Evolutionary conservation across 2,888 invertebrate species (phyloP).

Genomic region (Sminthurides aquaticus): DNA sequence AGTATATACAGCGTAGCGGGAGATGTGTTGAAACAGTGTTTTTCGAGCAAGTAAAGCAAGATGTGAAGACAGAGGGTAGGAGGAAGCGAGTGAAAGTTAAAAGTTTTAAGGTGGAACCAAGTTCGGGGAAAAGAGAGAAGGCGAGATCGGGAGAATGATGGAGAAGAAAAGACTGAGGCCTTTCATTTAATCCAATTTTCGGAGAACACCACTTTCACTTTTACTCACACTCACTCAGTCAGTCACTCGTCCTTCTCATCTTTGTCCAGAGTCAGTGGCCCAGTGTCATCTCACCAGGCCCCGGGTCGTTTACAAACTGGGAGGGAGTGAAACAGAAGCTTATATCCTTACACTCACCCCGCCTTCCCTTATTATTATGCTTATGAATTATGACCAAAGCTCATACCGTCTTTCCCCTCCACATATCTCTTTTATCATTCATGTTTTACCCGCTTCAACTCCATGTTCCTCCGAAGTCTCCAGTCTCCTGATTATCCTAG

Average conservation of each 20-base stretch:
- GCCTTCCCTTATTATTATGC: slow-evolving; percentile 21
- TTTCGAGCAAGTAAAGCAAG: not conserved
- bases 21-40: slow-evolving; percentile 10
- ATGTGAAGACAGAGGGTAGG: not conserved
- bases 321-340: not conserved
- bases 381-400: slow-evolving; percentile 24
- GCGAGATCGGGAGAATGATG: slow-evolving; percentile 7
- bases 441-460: not conserved
- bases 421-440: not conserved
- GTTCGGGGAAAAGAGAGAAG: slow-evolving; percentile 12
- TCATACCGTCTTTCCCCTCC: slow-evolving; percentile 12
- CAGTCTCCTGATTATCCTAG: no score
- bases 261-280: no score
- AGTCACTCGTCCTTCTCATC: not conserved
- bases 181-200: slow-evolving; percentile 28
- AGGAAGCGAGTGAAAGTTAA: not conserved
- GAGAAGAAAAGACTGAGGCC: slow-evolving; percentile 11
- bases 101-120: not conserved
- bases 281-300: not conserved
- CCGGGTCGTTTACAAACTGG: not conserved
- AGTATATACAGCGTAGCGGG: not conserved
- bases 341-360: slow-evolving; percentile 18
- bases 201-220: slow-evolving; percentile 27
- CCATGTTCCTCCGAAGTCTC: no score
- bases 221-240: slow-evolving; percentile 18